Conservation (phyloP, 2,888 invertebrate genomes). For the Cerastis rubricosa region DNA sequence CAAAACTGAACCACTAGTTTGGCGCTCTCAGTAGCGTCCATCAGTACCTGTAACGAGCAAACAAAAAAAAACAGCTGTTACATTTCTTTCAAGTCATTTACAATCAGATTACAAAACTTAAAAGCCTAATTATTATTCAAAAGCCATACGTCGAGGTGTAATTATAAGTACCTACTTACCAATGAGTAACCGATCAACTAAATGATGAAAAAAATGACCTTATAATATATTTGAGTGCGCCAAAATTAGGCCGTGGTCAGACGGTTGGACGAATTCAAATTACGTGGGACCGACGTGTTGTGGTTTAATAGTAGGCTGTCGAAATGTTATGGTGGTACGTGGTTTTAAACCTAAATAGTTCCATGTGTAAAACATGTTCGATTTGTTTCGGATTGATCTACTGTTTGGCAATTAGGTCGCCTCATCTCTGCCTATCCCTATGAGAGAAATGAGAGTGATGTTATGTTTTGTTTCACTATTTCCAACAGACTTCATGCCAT, state of each 20-base stretch:
- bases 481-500: not conserved
- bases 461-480: too few relatives aligned
- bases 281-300: constrained; percentile 41
- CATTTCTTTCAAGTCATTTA: constrained; percentile 13
- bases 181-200: constrained; percentile 18
- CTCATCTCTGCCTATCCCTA: too few relatives aligned
- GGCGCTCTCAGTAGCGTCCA: too few relatives aligned
- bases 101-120: constrained; percentile 24
- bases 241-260: constrained; percentile 55
- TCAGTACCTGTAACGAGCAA: too few relatives aligned
- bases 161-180: constrained; percentile 31
- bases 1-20: too few relatives aligned
- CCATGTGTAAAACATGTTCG: constrained; percentile 1
- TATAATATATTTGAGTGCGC: constrained; percentile 50
- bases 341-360: constrained; percentile 1
- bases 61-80: not conserved
- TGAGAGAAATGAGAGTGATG: too few relatives aligned
- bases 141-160: constrained; percentile 32
- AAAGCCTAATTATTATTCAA: constrained; percentile 33
- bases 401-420: not conserved
- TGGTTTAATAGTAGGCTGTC: constrained; percentile 32
- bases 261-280: constrained; percentile 46
- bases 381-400: not conserved
- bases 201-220: constrained; percentile 64
- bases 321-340: constrained; percentile 39